A percentile compares a stretch with the other conserved stretches of the same genome.
These are phyloP conservation scores for Onychomys torridus DNA, from an alignment of 2,797 vertebrate genomes.

Conservation along the genomic window DNA sequence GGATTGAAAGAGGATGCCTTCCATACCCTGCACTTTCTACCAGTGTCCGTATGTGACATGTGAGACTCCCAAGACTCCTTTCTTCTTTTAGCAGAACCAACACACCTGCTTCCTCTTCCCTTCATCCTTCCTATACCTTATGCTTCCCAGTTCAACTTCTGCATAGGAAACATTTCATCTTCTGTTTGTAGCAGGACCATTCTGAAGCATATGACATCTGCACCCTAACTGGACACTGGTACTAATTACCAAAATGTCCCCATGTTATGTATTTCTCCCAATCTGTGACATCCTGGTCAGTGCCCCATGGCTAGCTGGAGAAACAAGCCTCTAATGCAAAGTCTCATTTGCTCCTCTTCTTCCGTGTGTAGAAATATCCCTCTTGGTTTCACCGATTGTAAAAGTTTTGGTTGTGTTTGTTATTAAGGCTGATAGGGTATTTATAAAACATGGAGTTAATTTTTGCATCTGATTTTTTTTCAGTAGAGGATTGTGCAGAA, in stretches of 20 bases:
- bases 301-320: neutral
- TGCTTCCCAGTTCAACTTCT: neutral
- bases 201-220: neutral
- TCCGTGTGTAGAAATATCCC: neutral
- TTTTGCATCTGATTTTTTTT: neutral
- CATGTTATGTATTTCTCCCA: neutral
- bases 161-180: neutral
- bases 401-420: neutral
- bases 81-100: neutral
- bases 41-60: neutral
- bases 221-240: neutral
- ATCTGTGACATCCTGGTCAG: neutral
- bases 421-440: neutral
- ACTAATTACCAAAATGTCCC: neutral
- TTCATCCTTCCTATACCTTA: neutral
- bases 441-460: neutral
- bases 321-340: neutral
- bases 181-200: neutral
- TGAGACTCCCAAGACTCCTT: neutral
- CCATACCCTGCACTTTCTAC: neutral
- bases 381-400: neutral
- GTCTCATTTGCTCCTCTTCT: neutral
- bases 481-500: neutral
- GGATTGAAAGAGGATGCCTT: constrained; percentile 4
- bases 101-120: neutral